Conservation (phyloP, 2,888 invertebrate genomes). For the Nemotelus pantherinus region DNA sequence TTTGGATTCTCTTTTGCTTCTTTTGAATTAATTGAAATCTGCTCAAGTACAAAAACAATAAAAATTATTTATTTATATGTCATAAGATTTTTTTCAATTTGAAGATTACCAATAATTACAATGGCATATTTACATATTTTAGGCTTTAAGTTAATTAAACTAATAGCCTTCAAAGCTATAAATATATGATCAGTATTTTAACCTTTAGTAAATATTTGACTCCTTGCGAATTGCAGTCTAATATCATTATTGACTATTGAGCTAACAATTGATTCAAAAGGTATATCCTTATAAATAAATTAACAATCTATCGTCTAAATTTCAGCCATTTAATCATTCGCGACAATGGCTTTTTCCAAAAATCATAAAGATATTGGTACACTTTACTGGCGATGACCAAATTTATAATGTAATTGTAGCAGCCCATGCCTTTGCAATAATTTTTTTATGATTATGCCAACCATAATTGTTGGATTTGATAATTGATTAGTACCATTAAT, state of each 20-base stretch:
- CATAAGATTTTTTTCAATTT: slow-evolving; percentile 56
- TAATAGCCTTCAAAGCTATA: slow-evolving; percentile 73
- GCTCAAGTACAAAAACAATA: slow-evolving; percentile 60
- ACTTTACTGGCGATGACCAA: neutral
- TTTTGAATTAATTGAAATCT: slow-evolving; percentile 65
- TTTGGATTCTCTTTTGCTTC: no score
- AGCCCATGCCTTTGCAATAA: slow-evolving; percentile 83
- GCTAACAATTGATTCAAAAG: slow-evolving; percentile 66
- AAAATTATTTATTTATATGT: slow-evolving; percentile 54
- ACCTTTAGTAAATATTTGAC: slow-evolving; percentile 67
- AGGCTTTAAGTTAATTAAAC: slow-evolving; percentile 72
- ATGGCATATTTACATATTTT: slow-evolving; percentile 56
- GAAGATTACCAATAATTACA: slow-evolving; percentile 57
- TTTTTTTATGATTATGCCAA: slow-evolving; percentile 80
- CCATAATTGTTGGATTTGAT: slow-evolving; percentile 84
- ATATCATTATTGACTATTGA: slow-evolving; percentile 69
- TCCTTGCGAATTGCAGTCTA: slow-evolving; percentile 73
- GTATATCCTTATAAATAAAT: slow-evolving; percentile 70
- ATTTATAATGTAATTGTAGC: slow-evolving; percentile 66
- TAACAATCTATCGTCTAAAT: slow-evolving; percentile 72
- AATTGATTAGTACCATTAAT: slow-evolving; percentile 83
- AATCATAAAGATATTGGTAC: slow-evolving; percentile 41
- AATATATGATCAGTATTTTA: slow-evolving; percentile 67
- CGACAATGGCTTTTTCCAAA: slow-evolving; percentile 75
- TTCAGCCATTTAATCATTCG: slow-evolving; percentile 71